Conservation (phyloP, 2,797 vertebrate genomes). For the Brachymystax lenok region DNA sequence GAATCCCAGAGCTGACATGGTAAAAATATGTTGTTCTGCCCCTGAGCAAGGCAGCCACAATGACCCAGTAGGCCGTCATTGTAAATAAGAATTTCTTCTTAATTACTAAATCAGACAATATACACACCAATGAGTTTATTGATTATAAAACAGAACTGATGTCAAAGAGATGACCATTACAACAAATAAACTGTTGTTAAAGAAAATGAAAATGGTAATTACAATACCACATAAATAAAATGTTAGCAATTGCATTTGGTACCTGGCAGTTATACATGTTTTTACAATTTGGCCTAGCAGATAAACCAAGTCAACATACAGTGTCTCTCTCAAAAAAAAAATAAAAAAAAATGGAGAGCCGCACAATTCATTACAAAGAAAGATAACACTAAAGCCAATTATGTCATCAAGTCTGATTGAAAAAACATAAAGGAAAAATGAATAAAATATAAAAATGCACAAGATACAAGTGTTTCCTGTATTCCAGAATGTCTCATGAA, state of each 20-base stretch:
- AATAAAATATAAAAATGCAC: neutral
- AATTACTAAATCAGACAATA: too few species aligned
- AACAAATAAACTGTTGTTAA: neutral
- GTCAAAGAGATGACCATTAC: neutral
- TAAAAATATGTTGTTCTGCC: too few species aligned
- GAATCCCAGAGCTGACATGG: too few species aligned
- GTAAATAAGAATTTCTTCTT: too few species aligned
- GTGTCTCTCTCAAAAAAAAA: neutral
- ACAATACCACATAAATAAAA: conserved; percentile 3
- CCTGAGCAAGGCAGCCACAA: too few species aligned
- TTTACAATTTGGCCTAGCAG: neutral
- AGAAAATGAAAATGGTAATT: neutral
- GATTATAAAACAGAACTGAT: neutral
- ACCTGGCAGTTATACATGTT: neutral
- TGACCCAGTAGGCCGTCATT: too few species aligned
- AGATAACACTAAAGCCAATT: too few species aligned
- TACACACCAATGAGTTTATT: neutral
- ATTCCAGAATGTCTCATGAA: neutral
- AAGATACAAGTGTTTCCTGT: neutral
- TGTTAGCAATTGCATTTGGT: neutral
- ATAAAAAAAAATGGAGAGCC: neutral
- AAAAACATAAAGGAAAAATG: neutral
- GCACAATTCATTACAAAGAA: neutral
- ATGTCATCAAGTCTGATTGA: too few species aligned
- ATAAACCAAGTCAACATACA: neutral